Conservation (phyloP, 2,888 invertebrate species). For the Himalopsyche tibetana region DNA sequence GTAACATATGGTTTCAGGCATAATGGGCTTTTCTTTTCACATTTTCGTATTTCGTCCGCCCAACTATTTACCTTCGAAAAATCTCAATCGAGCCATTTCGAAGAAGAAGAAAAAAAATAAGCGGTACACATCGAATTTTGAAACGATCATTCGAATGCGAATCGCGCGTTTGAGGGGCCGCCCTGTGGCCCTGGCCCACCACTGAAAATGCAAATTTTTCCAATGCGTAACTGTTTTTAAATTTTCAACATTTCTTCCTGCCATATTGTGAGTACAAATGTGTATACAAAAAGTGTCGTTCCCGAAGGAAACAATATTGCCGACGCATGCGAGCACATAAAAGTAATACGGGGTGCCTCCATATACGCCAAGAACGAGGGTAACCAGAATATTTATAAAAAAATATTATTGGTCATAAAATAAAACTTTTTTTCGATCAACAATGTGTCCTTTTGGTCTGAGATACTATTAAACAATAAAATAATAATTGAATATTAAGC, state of each 20-base stretch:
- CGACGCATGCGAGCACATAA: constrained; percentile 61
- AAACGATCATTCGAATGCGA: constrained; percentile 45
- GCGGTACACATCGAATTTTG: background rate
- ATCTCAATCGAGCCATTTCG: background rate
- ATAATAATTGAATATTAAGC: no score
- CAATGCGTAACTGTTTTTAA: constrained; percentile 63
- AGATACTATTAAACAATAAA: no score
- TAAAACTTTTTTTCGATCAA: background rate
- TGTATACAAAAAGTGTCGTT: constrained; percentile 47
- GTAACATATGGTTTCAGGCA: background rate
- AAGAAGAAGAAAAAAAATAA: background rate
- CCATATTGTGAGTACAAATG: constrained; percentile 14
- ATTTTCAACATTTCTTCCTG: constrained; percentile 56
- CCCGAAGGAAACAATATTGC: constrained; percentile 62
- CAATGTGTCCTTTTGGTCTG: background rate
- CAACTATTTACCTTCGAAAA: background rate
- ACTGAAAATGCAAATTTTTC: constrained; percentile 60
- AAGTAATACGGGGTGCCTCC: constrained; percentile 55
- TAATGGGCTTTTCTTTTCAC: background rate
- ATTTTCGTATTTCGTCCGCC: background rate
- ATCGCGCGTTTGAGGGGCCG: constrained; percentile 44
- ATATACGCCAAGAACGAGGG: background rate
- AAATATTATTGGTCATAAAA: background rate
- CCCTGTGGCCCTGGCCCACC: constrained; percentile 41
- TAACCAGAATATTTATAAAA: constrained; percentile 11